Conservation (phyloP, 1,140 invertebrate genomes). For the Laupala kohalensis region DNA sequence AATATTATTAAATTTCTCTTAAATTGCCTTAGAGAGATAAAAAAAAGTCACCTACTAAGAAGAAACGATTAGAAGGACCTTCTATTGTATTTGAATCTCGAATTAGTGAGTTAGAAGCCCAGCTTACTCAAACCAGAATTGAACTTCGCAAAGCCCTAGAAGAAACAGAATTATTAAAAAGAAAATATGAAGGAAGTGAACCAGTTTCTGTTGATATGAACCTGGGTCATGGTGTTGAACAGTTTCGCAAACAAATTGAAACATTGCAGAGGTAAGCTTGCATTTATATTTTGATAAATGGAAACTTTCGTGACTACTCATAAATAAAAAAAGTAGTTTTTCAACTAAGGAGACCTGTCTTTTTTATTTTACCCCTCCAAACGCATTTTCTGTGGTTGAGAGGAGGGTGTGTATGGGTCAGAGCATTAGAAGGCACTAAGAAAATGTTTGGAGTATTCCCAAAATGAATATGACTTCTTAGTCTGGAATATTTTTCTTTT, state of each 20-base stretch:
- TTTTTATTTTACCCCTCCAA: too few relatives aligned
- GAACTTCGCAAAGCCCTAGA: constrained; percentile 56
- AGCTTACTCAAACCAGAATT: constrained; percentile 58
- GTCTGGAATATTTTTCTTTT: too few relatives aligned
- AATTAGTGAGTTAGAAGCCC: constrained; percentile 69
- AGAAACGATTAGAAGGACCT: constrained; percentile 36
- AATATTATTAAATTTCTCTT: not conserved
- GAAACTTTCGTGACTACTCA: not conserved
- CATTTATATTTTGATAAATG: not conserved
- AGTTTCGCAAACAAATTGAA: constrained; percentile 47
- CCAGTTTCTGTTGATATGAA: constrained; percentile 26
- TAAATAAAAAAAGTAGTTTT: not conserved
- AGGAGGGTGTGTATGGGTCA: too few relatives aligned
- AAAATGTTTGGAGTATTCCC: too few relatives aligned
- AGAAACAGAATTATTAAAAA: constrained; percentile 48
- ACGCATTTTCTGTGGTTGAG: too few relatives aligned
- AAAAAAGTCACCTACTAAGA: not conserved
- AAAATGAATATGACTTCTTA: too few relatives aligned
- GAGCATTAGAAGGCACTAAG: too few relatives aligned
- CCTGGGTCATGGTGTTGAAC: constrained; percentile 12
- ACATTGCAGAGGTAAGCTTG: constrained; percentile 40
- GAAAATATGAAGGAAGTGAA: constrained; percentile 37
- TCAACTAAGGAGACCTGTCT: too few relatives aligned
- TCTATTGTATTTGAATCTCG: constrained; percentile 67
- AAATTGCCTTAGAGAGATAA: constrained; percentile 2